A percentile compares a stretch with the other conserved stretches of the same genome.
Evolutionary conservation across 2,797 vertebrate species (phyloP).

Genomic region (Chelidonichthys spinosus): DNA sequence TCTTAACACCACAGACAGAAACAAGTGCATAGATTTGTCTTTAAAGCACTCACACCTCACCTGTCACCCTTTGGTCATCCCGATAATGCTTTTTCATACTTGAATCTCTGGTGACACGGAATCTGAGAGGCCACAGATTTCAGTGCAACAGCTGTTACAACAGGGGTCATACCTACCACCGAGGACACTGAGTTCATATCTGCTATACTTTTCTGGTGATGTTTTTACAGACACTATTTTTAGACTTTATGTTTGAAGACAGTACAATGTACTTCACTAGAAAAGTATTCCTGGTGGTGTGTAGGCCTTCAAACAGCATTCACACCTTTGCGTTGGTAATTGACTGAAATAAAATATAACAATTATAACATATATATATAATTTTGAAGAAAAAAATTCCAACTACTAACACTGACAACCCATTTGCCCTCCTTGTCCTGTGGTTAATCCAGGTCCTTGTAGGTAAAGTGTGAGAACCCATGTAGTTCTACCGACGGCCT

Average conservation of each 20-base stretch:
- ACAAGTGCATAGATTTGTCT: background rate
- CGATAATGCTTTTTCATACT: background rate
- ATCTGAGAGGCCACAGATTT: background rate
- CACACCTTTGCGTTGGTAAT: background rate
- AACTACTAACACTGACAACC: background rate
- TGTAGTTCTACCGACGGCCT: slow-evolving; percentile 37
- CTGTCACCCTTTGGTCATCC: background rate
- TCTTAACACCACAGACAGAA: background rate
- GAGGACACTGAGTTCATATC: background rate
- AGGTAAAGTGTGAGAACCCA: slow-evolving; percentile 28
- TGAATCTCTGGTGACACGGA: background rate
- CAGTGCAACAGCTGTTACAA: background rate
- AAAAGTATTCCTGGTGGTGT: background rate
- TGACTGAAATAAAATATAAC: background rate
- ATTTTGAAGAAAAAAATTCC: background rate
- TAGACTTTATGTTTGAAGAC: background rate
- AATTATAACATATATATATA: background rate
- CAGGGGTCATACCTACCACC: background rate
- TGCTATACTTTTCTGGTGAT: background rate
- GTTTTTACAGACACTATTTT: background rate
- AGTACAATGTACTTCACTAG: background rate
- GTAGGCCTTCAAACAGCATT: background rate
- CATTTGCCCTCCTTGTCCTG: background rate
- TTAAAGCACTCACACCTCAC: background rate
- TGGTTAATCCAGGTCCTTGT: slow-evolving; percentile 1